Evolutionary conservation across 2,888 invertebrate genomes (phyloP).

Genomic region (Nephrocerus scutellatus): DNA sequence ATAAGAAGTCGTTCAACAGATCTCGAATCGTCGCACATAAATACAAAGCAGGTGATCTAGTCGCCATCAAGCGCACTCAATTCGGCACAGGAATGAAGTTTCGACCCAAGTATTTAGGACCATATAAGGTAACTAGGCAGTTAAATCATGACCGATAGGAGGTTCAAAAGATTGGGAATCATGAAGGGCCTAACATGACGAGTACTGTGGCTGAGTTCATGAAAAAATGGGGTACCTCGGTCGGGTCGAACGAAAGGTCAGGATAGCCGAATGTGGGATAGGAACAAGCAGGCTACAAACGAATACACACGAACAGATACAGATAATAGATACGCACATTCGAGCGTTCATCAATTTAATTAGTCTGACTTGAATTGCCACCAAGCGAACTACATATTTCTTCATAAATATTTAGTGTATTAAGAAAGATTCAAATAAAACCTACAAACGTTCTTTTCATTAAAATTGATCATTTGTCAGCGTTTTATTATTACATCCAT

Average conservation of each 20-base stretch:
- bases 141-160: background rate
- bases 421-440: too few species aligned
- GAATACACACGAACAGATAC: too few species aligned
- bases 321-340: too few species aligned
- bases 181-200: background rate
- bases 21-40: background rate
- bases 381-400: too few species aligned
- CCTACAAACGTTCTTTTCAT: too few species aligned
- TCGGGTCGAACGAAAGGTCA: slow-evolving; percentile 18
- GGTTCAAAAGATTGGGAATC: slow-evolving; percentile 9
- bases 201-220: slow-evolving; percentile 1
- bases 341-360: too few species aligned
- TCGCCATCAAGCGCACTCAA: slow-evolving; percentile 7
- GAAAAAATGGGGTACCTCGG: slow-evolving; percentile 5
- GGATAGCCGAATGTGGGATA: slow-evolving; percentile 19
- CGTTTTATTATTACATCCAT: too few species aligned
- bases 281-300: too few species aligned
- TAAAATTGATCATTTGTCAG: too few species aligned
- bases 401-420: too few species aligned
- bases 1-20: slow-evolving; percentile 1
- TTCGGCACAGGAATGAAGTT: background rate
- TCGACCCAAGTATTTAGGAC: slow-evolving; percentile 2
- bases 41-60: slow-evolving; percentile 4
- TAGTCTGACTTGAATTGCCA: too few species aligned
- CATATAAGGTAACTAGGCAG: background rate